Evolutionary conservation across 2,888 invertebrate genomes (phyloP), one percentile per base, ranked within the genome.

Genomic region (Dolomedes plantarius): DNA sequence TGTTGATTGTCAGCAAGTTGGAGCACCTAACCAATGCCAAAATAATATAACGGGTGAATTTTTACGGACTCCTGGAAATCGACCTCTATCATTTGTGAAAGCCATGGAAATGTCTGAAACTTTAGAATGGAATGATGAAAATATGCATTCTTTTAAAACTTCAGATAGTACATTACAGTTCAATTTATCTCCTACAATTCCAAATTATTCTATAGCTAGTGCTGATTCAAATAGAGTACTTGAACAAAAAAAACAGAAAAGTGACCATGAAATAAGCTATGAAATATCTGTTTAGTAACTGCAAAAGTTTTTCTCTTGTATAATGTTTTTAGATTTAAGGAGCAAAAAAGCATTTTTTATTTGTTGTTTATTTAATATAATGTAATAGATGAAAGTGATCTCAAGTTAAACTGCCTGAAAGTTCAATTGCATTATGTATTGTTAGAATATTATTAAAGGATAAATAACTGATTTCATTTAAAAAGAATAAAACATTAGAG

Each of bases 11-110:
- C 75, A 87, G 31, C 74, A 72, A 23, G 32, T 68, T 28, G 71
- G 71, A 23, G 77, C 85, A 23, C 36, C 67, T 62, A 77, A 75
- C 67, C 77, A 77, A 19, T 77, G 80, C 64, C 81, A 76, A 67
- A 80, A 69, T 50, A 86, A 71, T 32, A 36, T 87, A 11, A 69
- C 80, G 23, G 67, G 72, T 32, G 86, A 86, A 16, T 86, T 80
- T 71, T 67, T 76, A 31, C 80, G 86, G 9, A 80, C 80, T 23
- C 86, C 86, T 36, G 86, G 86, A 1, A 79, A 78, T 56, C 88
- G 91, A 75, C 91, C 92, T 1, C 90, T 91, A 90, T 91, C 91
- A 32, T 91, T 91, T 89, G 91, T 91, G 13, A 90, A 90, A 69
- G 91, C 91, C 19, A 89, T 92, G 81, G 91, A 91, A 89, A 90